Evolutionary conservation across 2,888 invertebrate genomes (phyloP), one percentile per base, ranked within the genome.

Genomic region (Drosophila diplacantha): DNA sequence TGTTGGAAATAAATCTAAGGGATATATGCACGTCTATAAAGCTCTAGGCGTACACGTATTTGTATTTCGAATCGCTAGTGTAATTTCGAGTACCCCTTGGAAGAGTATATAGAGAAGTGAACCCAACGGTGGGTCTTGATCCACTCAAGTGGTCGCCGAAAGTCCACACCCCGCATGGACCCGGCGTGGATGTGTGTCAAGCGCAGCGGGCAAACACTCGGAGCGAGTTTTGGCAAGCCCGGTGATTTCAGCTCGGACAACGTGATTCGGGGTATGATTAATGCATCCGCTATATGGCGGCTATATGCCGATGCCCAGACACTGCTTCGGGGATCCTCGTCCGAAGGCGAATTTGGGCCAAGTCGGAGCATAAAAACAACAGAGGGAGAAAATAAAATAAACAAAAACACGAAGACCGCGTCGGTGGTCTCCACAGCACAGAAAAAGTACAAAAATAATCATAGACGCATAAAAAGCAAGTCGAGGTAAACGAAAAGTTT

Each of bases 121-220:
- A 35, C 20, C 37, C 35, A 9, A 32, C 32, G 50, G 32, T n/a
- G 43, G 29, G 34, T 52, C 46, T 32, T 47, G 57, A 57, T 58
- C 58, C 57, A 20, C 50, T 67, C 44, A 51, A 67, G 68, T 65
- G 66, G 56, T 24, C 24, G 22, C 18, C 35, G 46, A 18, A 24
- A 35, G 66, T 32, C 35, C 39, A 29, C 61, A 43, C 39, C 61
- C 20, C 16, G 49, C 41, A 34, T 20, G 14, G 12, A 56, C 34
- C 29, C 29, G 53, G 20, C 39, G 24, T 22, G 47, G 58, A 77
- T 74, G 70, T 77, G 75, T 77, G 79, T 79, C 79, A 79, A 79
- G 79, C 78, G 82, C 82, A 82, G 69, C 70, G 68, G 53, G 52
- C 74, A 82, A 82, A 69, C 79, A 78, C 82, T 72, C 69, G 69